Base-by-base conservation (phyloP, 1,140 invertebrate species). In the Catajapyx aquilonaris region DNA sequence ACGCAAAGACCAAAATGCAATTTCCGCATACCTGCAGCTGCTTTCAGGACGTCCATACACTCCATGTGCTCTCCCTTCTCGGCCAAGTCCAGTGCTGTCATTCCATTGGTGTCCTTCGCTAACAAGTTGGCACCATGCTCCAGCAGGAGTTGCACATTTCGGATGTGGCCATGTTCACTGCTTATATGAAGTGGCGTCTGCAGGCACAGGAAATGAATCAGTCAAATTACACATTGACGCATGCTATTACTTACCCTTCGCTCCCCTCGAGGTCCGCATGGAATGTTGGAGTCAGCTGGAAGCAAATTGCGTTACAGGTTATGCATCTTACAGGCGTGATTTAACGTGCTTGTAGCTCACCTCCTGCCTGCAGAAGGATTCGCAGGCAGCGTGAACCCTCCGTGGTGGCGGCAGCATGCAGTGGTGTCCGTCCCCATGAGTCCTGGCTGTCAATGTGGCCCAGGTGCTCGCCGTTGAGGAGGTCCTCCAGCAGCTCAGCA, bases 341-440 rank as follows among this genome's bases (percentile, higher is more conserved):
- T n/a, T n/a, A n/a, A n/a, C n/a, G n/a, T n/a, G n/a, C n/a, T n/a
- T n/a, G n/a, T n/a, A 33, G 45, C 17, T 42, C 56, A 68, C 69
- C 69, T 38, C 83, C 81, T 31, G 72, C 64, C 41, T 68, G 62
- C 7, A 86, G 52, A 13, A 86, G 57, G 15, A 85, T 70, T 21
- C 66, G 54, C 1, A 87, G 61, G 50, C 84, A 90, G 33, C 69
- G 61, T n/a, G 79, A 77, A 46, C 74, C 72, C 46, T 85, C 78
- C 9, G 80, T 81, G n/a, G 83, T 75, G 1, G 83, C 81, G 10
- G 84, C 81, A 0, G 81, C 81, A 57, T 90, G 85, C 2, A 90
- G 58, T 0, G 80, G 71, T 9, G 78, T 83, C 11, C 81, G 56
- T 0, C 80, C 79, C 68, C 71, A 78, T 2, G 69, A 68, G 53